phyloP scores from a whole-genome alignment of 2,113 vertebrate species.

The Strigops habroptila region DNA sequence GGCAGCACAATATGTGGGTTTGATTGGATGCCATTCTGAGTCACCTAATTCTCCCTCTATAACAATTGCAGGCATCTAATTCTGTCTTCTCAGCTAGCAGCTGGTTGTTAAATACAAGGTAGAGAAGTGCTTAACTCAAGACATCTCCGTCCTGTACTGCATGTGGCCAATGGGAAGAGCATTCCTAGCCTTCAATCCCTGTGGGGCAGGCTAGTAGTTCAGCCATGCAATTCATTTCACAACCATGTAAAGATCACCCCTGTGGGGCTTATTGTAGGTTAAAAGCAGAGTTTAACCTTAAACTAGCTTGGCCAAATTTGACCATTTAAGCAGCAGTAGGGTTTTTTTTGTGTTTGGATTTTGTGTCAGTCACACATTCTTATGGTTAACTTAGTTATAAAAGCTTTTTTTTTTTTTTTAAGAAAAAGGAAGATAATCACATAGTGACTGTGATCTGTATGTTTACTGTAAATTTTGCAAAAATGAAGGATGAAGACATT shows the following conservation, averaged over 20 bases:
- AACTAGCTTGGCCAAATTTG: neutral
- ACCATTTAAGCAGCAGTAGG: neutral
- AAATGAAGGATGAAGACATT: neutral
- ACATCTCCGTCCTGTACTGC: neutral
- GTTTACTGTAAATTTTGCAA: neutral
- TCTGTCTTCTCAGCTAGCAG: neutral
- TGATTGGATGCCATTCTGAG: neutral
- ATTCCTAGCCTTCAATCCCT: neutral
- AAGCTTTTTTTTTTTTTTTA: neutral
- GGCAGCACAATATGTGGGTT: neutral
- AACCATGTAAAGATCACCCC: neutral
- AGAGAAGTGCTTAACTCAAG: neutral
- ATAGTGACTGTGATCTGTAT: neutral
- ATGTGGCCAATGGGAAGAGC: neutral
- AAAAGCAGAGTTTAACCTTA: constrained; percentile 11
- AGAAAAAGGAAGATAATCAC: neutral
- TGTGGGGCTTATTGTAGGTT: neutral
- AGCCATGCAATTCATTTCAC: neutral
- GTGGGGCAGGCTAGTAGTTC: neutral
- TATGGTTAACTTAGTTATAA: neutral
- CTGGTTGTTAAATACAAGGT: neutral
- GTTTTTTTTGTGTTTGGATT: neutral
- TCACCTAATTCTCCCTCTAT: neutral
- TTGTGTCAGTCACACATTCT: neutral
- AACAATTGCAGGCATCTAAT: neutral